Evolutionary conservation across 1,140 invertebrate genomes (phyloP).

Genomic region (Orchesella cincta): DNA sequence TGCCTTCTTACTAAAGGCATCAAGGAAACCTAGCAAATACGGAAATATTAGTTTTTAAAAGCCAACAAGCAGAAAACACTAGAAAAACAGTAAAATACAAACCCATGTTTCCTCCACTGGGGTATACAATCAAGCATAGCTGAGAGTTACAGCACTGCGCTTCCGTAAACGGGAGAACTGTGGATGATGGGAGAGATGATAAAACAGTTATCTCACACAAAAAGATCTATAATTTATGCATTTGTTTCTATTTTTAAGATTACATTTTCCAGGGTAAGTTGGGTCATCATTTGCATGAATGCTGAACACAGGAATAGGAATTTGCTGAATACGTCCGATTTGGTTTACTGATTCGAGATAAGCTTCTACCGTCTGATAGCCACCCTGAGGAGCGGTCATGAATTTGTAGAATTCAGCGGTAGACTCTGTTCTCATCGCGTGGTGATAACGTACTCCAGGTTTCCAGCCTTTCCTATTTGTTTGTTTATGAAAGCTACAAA

Average conservation of each 20-base stretch:
- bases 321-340: slow-evolving; percentile 4
- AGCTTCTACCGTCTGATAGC: background rate
- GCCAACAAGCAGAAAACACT: too few species aligned
- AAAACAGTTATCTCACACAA: background rate
- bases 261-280: slow-evolving; percentile 4
- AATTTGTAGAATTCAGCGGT: background rate
- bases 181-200: background rate
- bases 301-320: slow-evolving; percentile 20
- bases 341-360: background rate
- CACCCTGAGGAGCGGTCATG: background rate
- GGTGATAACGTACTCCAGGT: slow-evolving; percentile 2
- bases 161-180: background rate
- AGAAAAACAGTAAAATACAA: too few species aligned
- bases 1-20: background rate
- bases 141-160: background rate
- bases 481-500: slow-evolving; percentile 5
- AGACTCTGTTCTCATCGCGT: slow-evolving; percentile 17
- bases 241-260: background rate
- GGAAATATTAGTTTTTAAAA: too few species aligned
- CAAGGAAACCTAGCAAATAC: too few species aligned
- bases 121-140: slow-evolving; percentile 5
- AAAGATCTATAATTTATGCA: background rate
- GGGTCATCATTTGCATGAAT: slow-evolving; percentile 22
- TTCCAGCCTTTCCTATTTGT: background rate
- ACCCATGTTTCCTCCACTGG: slow-evolving; percentile 16